Base-by-base conservation (phyloP, 2,888 invertebrate genomes). In the Habroteleia sp. region DNA sequence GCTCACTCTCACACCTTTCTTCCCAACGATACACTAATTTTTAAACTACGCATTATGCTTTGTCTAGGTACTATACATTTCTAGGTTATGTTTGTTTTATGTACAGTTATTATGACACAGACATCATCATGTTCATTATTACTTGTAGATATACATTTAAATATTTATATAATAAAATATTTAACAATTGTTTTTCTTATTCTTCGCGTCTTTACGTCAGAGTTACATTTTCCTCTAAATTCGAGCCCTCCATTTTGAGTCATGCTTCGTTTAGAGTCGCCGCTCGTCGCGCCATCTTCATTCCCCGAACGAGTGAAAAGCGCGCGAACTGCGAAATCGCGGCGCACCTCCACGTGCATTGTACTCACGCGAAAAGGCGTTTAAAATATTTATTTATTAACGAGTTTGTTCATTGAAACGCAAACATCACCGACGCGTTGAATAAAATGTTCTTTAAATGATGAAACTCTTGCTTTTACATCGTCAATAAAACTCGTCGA, bases 41-140 rank as follows among this genome's bases (percentile, higher is more conserved):
- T 8, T 20, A 29, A 5, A 39, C 17, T 54, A 37, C 29, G 29
- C 14, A 29, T 29, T 29, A 41, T 41, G 27, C 7, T 42, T 41
- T 31, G 27, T 29, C 8, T 25, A 25, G 39, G 41, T 20, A 20
- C 48, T 62, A 62, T 62, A 48, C 23, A 48, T 44, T 7, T 29
- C 44, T 62, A 48, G 5, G 23, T 42, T 33, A 27, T 33, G 16
- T 42, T 42, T 56, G 11, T 23, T 44, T 60, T 60, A 60, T 60
- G 11, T 60, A 60, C 60, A 60, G 37, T 60, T 42, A 58, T 60
- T 46, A 44, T 46, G 60, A 60, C 31, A 41, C 23, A 13, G 16
- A 33, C 10, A 25, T 13, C 8, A 33, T 56, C 31, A 31, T 56
- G 31, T 8, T 44, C 37, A 14, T 23, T 37, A 46, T 60, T 60